Percentiles rank a stretch among this genome's conserved stretches.
Conservation (phyloP, 2,797 vertebrate genomes). For the Characodon lateralis region DNA sequence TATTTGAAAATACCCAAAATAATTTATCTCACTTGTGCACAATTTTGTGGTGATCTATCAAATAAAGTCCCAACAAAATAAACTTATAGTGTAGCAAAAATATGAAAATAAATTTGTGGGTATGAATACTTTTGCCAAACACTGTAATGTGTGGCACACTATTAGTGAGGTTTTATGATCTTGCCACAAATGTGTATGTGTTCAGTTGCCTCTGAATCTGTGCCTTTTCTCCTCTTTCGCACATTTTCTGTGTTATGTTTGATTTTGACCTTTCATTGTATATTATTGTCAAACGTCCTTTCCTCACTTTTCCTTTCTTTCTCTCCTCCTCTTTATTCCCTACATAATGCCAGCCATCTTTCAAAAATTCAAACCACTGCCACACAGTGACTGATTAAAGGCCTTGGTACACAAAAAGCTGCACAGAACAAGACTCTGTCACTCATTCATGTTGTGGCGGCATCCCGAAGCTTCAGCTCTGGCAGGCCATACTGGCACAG, state of each 20-base stretch:
- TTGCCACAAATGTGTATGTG: neutral
- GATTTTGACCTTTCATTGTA: conserved; percentile 16
- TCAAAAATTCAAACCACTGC: neutral
- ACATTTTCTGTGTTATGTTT: conserved; percentile 19
- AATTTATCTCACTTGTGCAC: too few species aligned
- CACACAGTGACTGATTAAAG: conserved; percentile 1
- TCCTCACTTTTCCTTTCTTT: conserved; percentile 30
- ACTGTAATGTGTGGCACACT: neutral
- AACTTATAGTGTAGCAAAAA: neutral
- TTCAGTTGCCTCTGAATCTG: neutral
- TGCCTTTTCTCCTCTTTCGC: conserved; percentile 21
- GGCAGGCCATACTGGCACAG: conserved; percentile 41
- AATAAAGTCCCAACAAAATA: neutral
- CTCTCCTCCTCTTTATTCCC: too few species aligned
- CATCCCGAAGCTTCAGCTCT: conserved; percentile 24
- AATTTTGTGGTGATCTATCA: neutral
- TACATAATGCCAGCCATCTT: conserved; percentile 4
- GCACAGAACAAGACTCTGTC: conserved; percentile 19
- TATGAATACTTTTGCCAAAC: neutral
- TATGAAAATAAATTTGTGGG: too few species aligned
- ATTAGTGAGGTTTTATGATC: too few species aligned
- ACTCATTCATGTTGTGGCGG: conserved; percentile 23
- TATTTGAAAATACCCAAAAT: too few species aligned
- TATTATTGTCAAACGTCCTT: conserved; percentile 30
- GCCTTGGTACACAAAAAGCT: conserved; percentile 29